Conservation (phyloP, 2,888 invertebrate genomes). For the Pogonocherus hispidulus region DNA sequence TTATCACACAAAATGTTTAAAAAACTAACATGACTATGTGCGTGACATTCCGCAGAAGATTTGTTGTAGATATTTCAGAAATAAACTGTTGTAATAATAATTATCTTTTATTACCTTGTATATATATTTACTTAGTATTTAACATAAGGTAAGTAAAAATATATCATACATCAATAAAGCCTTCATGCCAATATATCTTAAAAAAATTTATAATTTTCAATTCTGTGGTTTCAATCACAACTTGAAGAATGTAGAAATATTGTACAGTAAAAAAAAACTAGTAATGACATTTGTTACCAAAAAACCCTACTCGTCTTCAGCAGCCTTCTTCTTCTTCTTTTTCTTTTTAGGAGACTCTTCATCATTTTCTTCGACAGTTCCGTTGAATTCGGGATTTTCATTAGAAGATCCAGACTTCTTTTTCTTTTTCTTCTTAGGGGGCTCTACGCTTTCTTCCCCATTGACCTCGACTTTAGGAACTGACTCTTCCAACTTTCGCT, state of each 20-base stretch:
- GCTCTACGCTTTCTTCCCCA: constrained; percentile 47
- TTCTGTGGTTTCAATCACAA: too few relatives aligned
- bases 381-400: constrained; percentile 13
- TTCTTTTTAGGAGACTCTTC: constrained; percentile 26
- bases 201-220: too few relatives aligned
- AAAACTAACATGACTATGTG: constrained; percentile 28
- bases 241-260: too few relatives aligned
- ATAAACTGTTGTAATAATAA: constrained; percentile 42
- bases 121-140: not conserved
- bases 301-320: not conserved
- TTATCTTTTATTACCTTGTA: constrained; percentile 23
- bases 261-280: constrained; percentile 6
- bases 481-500: constrained; percentile 45
- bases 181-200: too few relatives aligned
- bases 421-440: constrained; percentile 64
- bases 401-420: constrained; percentile 34
- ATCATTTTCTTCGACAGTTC: constrained; percentile 10
- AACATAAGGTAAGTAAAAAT: not conserved
- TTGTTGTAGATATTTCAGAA: constrained; percentile 46
- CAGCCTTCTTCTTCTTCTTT: constrained; percentile 33
- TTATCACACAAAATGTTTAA: constrained; percentile 32
- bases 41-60: constrained; percentile 41
- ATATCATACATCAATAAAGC: too few relatives aligned
- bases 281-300: not conserved
- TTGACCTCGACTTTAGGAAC: constrained; percentile 47